Evolutionary conservation across 1,140 invertebrate species (phyloP).

Genomic region (Streblospio benedicti): DNA sequence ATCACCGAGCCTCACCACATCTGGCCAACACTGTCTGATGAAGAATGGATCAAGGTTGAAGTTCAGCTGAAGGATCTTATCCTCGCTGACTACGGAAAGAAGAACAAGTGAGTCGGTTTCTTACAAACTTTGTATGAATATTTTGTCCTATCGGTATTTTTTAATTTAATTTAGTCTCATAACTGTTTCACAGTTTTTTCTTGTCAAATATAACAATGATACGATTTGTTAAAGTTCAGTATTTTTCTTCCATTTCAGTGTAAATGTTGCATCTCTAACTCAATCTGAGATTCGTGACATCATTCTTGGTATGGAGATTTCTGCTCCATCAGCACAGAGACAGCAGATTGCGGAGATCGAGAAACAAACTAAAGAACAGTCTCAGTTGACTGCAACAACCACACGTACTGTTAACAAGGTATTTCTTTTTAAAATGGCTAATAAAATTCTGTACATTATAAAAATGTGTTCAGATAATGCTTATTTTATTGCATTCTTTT

Average conservation of each 20-base stretch:
- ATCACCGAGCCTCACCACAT: constrained; percentile 98
- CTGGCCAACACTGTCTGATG: constrained; percentile 93
- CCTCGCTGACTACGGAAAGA: constrained; percentile 98
- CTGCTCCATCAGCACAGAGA: constrained; percentile 92
- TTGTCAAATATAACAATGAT: no score
- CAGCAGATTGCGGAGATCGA: constrained; percentile 99
- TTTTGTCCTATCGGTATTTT: neutral
- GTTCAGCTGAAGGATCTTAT: constrained; percentile 97
- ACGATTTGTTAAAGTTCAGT: neutral
- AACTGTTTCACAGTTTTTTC: neutral
- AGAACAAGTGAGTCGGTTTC: constrained; percentile 72
- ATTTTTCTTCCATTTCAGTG: constrained; percentile 51
- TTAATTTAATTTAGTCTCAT: neutral
- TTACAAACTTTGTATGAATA: neutral
- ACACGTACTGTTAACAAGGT: constrained; percentile 98
- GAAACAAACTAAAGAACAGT: constrained; percentile 99
- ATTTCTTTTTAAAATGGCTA: neutral
- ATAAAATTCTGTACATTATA: neutral
- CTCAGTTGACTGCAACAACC: constrained; percentile 93
- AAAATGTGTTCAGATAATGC: neutral
- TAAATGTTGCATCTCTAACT: constrained; percentile 95
- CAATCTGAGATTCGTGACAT: constrained; percentile 99
- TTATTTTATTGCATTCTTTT: neutral
- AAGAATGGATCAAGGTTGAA: constrained; percentile 97
- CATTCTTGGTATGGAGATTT: constrained; percentile 99